Conservation (phyloP, 2,888 invertebrate species). For the Ennomos quercinarius region DNA sequence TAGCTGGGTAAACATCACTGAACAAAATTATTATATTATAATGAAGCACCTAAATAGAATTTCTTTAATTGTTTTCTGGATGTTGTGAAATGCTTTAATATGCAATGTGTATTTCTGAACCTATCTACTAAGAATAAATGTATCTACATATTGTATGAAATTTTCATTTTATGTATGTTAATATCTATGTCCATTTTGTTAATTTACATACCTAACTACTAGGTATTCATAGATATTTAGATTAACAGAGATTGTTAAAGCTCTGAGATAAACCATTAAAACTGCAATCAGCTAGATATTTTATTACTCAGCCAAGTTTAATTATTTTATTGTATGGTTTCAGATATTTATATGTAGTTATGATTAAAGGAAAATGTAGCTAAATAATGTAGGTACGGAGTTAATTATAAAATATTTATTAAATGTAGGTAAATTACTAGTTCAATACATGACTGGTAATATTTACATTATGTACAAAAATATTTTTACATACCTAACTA, state of each 20-base stretch:
- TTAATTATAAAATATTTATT: conserved; percentile 41
- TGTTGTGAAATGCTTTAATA: conserved; percentile 45
- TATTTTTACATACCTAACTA: conserved; percentile 6
- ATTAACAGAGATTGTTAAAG: too few relatives aligned
- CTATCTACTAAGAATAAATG: conserved; percentile 42
- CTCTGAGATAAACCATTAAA: too few relatives aligned
- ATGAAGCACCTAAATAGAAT: conserved; percentile 29
- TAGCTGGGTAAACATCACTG: conserved; percentile 62
- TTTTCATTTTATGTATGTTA: conserved; percentile 9
- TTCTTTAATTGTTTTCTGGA: conserved; percentile 36
- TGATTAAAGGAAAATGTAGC: neutral
- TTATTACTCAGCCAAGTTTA: neutral
- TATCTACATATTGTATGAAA: conserved; percentile 19
- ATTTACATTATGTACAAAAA: conserved; percentile 33
- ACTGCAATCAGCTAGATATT: too few relatives aligned
- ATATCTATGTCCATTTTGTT: too few relatives aligned
- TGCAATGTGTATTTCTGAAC: conserved; percentile 39
- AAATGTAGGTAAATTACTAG: conserved; percentile 28
- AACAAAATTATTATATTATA: conserved; percentile 23
- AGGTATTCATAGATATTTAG: too few relatives aligned
- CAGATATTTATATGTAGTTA: neutral
- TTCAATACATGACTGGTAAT: conserved; percentile 22
- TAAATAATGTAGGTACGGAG: neutral
- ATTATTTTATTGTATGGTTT: neutral
- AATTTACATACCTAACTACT: too few relatives aligned